A percentile compares a stretch with the other conserved stretches of the same genome.
phyloP scores from a whole-genome alignment of 1,140 invertebrate species.

The Penaeus chinensis region DNA sequence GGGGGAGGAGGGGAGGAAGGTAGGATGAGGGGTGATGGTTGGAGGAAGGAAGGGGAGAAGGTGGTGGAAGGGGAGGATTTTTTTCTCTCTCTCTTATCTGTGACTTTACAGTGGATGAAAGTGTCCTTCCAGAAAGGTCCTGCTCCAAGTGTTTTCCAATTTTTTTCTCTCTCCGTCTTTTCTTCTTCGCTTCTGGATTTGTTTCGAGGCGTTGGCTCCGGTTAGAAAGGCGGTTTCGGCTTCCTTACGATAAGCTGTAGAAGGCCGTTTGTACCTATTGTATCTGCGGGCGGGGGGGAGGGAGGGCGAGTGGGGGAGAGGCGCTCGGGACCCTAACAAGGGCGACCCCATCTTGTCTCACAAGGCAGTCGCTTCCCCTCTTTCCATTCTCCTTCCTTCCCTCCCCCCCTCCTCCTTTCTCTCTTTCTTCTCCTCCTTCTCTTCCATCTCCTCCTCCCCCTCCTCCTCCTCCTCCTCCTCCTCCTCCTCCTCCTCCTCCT shows the following conservation, averaged over 20 bases:
- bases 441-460: background rate
- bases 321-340: no score
- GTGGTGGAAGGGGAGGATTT: background rate
- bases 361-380: no score
- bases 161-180: background rate
- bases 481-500: background rate
- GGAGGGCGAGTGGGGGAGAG: no score
- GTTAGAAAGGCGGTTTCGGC: background rate
- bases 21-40: background rate
- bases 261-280: no score
- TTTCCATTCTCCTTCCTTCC: no score
- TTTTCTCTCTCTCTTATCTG: conserved; percentile 28
- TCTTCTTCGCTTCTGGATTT: background rate
- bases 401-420: no score
- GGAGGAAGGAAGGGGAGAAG: background rate
- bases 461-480: background rate
- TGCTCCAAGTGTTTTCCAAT: background rate
- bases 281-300: no score
- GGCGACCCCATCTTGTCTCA: no score
- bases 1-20: background rate
- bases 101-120: conserved; percentile 25
- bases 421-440: background rate
- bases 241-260: no score
- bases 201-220: background rate
- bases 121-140: background rate